phyloP scores from a whole-genome alignment of 1,140 invertebrate species.

The Drosophila pseudoobscura region DNA sequence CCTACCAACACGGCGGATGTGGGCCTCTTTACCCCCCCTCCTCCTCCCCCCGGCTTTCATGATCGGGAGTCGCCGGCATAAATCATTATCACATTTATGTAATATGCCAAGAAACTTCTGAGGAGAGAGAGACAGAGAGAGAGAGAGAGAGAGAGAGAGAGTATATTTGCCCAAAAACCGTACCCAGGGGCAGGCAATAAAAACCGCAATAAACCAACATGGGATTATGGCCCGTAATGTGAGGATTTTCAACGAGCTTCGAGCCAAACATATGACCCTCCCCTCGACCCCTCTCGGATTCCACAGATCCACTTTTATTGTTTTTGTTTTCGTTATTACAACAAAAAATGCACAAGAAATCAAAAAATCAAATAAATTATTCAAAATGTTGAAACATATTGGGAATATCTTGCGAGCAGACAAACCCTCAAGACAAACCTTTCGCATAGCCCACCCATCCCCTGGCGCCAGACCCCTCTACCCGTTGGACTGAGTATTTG shows the following conservation, averaged over 20 bases:
- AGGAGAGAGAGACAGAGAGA: conserved; percentile 4
- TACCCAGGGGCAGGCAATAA: conserved; percentile 53
- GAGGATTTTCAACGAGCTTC: conserved; percentile 59
- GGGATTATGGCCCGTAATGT: conserved; percentile 76
- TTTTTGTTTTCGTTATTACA: conserved; percentile 74
- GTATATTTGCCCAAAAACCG: conserved; percentile 56
- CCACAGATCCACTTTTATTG: conserved; percentile 62
- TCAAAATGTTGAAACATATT: conserved; percentile 67
- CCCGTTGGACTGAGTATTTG: conserved; percentile 55
- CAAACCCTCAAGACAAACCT: conserved; percentile 28
- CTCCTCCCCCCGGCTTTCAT: too few species aligned
- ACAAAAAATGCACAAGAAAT: conserved; percentile 68
- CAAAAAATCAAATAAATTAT: conserved; percentile 82
- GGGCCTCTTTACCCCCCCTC: neutral
- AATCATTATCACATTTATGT: conserved; percentile 81
- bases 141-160: conserved; percentile 2
- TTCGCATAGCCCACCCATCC: conserved; percentile 1
- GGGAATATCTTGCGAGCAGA: conserved; percentile 30
- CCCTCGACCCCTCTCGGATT: neutral
- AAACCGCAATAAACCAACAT: conserved; percentile 79
- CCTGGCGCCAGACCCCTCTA: neutral
- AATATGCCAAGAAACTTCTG: conserved; percentile 45
- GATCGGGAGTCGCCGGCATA: conserved; percentile 42
- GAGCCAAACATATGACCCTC: conserved; percentile 44
- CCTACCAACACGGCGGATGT: conserved; percentile 72